phyloP scores from a whole-genome alignment of 2,797 vertebrate species.

The Darevskia mixta region DNA sequence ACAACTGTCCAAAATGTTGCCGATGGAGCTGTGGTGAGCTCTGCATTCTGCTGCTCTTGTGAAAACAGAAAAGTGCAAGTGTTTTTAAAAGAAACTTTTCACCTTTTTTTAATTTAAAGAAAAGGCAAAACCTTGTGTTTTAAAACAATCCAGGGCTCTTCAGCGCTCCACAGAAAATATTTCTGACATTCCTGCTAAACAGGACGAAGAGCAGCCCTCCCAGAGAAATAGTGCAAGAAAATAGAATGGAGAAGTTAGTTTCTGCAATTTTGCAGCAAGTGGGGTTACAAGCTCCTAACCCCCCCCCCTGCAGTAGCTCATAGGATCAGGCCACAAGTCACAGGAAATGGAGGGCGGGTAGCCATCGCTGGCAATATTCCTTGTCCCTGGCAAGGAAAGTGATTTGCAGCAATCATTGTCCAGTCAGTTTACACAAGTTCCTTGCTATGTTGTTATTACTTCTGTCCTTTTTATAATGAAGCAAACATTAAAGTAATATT shows the following conservation, averaged over 20 bases:
- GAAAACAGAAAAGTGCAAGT: too few species aligned
- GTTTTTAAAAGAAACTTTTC: not conserved
- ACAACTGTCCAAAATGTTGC: too few species aligned
- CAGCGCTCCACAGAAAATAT: not conserved
- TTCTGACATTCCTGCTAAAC: not conserved
- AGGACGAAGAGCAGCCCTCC: not conserved
- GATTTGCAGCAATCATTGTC: constrained; percentile 67
- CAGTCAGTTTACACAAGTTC: constrained; percentile 73
- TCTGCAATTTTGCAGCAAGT: not conserved
- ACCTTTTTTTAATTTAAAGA: too few species aligned
- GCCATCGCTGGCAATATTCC: not conserved
- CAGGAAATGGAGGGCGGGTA: not conserved
- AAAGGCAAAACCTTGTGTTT: too few species aligned
- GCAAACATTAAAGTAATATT: constrained; percentile 91
- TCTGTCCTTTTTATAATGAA: constrained; percentile 84
- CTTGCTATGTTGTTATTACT: constrained; percentile 72
- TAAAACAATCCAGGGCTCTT: too few species aligned
- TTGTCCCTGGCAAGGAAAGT: constrained; percentile 63
- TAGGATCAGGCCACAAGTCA: not conserved
- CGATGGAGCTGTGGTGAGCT: too few species aligned
- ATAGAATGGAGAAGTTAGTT: not conserved
- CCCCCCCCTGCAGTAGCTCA: not conserved
- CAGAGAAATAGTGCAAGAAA: not conserved
- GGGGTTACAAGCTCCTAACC: not conserved
- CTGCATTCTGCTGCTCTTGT: too few species aligned